These are phyloP conservation scores for Diploptera punctata DNA, from an alignment of 2,888 invertebrate genomes.

Conservation along the genomic window DNA sequence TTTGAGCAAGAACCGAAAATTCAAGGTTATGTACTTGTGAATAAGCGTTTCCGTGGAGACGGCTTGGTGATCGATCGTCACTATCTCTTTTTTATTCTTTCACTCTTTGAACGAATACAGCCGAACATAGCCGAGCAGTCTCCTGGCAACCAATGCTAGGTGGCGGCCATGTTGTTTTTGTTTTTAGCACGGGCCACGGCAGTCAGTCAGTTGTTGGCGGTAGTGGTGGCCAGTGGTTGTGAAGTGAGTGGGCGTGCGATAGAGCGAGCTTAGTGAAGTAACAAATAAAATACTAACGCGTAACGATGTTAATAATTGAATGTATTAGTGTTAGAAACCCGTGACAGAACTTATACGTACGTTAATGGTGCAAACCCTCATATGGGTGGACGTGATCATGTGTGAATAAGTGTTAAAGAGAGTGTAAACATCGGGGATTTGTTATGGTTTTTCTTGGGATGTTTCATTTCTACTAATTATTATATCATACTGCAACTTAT, in stretches of 20 bases:
- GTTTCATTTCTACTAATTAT: too few species aligned
- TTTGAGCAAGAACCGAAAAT: background rate
- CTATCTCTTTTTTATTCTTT: background rate
- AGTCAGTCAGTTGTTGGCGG: slow-evolving; percentile 16
- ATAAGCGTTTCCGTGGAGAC: slow-evolving; percentile 13
- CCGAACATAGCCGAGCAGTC: slow-evolving; percentile 9
- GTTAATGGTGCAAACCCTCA: background rate
- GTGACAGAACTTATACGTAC: background rate
- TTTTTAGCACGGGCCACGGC: slow-evolving; percentile 9
- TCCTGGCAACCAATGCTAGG: background rate
- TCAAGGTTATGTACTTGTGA: slow-evolving; percentile 18
- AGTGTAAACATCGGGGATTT: background rate
- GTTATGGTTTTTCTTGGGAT: background rate
- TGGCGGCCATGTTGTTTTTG: slow-evolving; percentile 30
- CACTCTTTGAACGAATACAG: background rate
- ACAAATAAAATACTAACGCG: background rate
- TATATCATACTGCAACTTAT: too few species aligned
- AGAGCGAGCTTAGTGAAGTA: background rate
- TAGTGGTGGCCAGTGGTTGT: background rate
- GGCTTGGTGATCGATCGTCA: slow-evolving; percentile 23
- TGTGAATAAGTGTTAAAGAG: slow-evolving; percentile 10
- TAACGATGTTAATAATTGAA: background rate
- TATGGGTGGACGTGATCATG: background rate
- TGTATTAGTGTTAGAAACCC: background rate
- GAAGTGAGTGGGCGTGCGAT: background rate